Evolutionary conservation across 2,888 invertebrate species (phyloP).

Genomic region (Metacarcinus magister): DNA sequence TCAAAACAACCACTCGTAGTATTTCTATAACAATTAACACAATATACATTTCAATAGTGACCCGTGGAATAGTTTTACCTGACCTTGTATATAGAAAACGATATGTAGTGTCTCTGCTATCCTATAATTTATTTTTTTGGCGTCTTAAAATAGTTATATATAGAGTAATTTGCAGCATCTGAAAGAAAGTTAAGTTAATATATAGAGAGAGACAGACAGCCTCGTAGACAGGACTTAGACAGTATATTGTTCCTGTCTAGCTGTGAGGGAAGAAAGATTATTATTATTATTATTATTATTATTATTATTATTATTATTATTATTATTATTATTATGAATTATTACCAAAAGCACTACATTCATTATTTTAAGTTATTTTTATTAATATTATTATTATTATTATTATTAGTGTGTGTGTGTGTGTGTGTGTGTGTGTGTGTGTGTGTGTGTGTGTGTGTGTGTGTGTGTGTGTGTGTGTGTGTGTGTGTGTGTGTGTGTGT

Average conservation of each 20-base stretch:
- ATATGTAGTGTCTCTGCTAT: neutral
- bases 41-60: no score
- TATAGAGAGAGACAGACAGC: slow-evolving; percentile 47
- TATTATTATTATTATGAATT: no score
- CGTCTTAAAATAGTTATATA: no score
- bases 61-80: no score
- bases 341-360: no score
- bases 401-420: neutral
- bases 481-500: neutral
- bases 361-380: no score
- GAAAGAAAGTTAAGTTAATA: neutral
- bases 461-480: neutral
- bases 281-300: neutral
- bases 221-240: neutral
- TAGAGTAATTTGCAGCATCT: slow-evolving; percentile 35
- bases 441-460: slow-evolving; percentile 3
- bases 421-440: neutral
- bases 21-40: no score
- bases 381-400: neutral
- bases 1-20: no score
- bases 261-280: neutral
- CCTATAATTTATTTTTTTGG: no score
- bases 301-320: slow-evolving; percentile 7
- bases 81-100: neutral
- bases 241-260: neutral